phyloP scores from a whole-genome alignment of 2,888 invertebrate genomes.

The Artemia sinica region DNA sequence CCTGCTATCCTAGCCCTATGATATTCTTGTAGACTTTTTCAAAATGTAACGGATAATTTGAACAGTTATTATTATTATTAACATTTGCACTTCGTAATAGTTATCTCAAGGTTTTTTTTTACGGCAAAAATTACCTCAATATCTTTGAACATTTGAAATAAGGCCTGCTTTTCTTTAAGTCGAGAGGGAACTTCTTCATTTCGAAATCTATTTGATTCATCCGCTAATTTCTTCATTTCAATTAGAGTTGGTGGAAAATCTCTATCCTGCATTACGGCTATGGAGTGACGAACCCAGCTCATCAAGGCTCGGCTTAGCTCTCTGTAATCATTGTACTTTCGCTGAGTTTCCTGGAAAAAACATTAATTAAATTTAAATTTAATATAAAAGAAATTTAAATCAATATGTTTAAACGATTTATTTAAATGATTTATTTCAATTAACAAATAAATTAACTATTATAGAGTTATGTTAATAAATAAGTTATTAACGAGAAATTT shows the following conservation, averaged over 20 bases:
- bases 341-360: conserved; percentile 49
- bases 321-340: conserved; percentile 74
- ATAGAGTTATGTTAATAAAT: too few species aligned
- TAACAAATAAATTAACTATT: too few species aligned
- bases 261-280: conserved; percentile 66
- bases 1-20: too few species aligned
- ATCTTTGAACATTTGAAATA: conserved; percentile 68
- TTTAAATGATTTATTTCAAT: too few species aligned
- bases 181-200: conserved; percentile 82
- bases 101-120: background rate
- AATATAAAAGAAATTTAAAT: too few species aligned
- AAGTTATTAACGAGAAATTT: too few species aligned
- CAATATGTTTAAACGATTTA: too few species aligned
- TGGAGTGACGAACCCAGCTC: conserved; percentile 80
- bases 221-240: conserved; percentile 83
- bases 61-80: too few species aligned
- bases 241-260: conserved; percentile 80
- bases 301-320: conserved; percentile 70
- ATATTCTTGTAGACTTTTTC: too few species aligned
- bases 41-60: too few species aligned
- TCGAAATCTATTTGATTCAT: conserved; percentile 79
- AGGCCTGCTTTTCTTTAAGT: conserved; percentile 71
- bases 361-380: background rate
- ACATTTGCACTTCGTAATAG: background rate
- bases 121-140: conserved; percentile 39